Evolutionary conservation across 1,140 invertebrate genomes (phyloP), one percentile per base, ranked within the genome.

Genomic region (Metaphire vulgaris): DNA sequence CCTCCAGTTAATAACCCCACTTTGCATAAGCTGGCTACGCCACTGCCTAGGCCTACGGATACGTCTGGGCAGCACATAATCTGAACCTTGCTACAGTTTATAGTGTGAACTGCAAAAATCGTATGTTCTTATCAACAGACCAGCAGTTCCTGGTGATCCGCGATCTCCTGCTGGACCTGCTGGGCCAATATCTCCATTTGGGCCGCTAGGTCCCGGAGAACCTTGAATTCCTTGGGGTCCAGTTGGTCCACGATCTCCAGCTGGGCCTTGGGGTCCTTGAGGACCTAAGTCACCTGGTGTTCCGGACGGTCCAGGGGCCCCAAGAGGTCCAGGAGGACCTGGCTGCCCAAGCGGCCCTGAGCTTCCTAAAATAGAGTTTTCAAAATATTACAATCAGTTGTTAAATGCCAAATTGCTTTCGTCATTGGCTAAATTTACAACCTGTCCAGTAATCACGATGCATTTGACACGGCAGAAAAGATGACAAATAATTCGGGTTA

Each of bases 251-350:
- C 56, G 75, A 28, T 41, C n/a, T 14, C 77, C 77, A 2, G 68
- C 66, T 26, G 66, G 31, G 33, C 77, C 77, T 69, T 67, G 15
- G 16, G n/a, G 31, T 12, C 77, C 77, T n/a, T 2, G 28, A 0
- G 28, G 2, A 0, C 77, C 77, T 34, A 41, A 21, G 32, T 34
- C 56, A 31, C 77, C 77, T 21, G 68, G 41, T 15, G 29, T 28
- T 26, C 77, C 77, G 34, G 33, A 29, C 28, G 69, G 33, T 2
- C 86, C 86, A 32, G 81, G 79, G 28, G 77, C 64, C 65, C 87
- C 86, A 67, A 16, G 21, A 16, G 73, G 68, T 2, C 85, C 86
- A 34, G 83, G 82, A 29, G 83, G 1, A 16, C 87, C 87, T 76
- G 79, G 77, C 33, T 78, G 76, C 2, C 86, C 41, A 6, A 12